Evolutionary conservation across 2,113 vertebrate species (phyloP).

Genomic region (Sciurus niger): DNA sequence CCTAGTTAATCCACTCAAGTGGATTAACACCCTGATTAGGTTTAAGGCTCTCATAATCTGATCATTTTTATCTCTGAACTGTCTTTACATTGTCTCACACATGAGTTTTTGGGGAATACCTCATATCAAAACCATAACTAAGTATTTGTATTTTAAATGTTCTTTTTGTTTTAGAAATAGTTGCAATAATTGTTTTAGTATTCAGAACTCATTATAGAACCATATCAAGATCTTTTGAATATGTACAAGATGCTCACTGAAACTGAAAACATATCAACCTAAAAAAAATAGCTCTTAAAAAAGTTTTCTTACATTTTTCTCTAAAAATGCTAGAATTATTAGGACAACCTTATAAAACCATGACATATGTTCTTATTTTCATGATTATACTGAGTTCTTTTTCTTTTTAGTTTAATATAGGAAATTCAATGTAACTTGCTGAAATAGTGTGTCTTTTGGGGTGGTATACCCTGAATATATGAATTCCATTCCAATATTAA

Average conservation of each 20-base stretch:
- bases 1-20: too few species aligned
- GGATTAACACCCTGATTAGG: too few species aligned
- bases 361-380: constrained; percentile 22
- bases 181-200: not conserved
- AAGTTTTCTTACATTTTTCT: constrained; percentile 1
- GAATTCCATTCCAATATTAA: not conserved
- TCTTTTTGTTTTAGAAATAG: constrained; percentile 47
- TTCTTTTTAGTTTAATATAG: not conserved
- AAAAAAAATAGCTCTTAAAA: not conserved
- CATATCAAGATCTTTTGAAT: constrained; percentile 28
- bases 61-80: too few species aligned
- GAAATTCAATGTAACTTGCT: not conserved
- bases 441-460: not conserved
- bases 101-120: too few species aligned
- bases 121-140: too few species aligned
- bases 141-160: not conserved
- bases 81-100: too few species aligned
- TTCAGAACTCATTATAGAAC: not conserved
- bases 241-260: not conserved
- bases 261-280: constrained; percentile 41
- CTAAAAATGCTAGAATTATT: not conserved
- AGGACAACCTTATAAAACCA: not conserved
- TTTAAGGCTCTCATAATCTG: too few species aligned
- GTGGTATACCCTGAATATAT: not conserved
- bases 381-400: constrained; percentile 51